These are phyloP conservation scores for Antitype chi DNA, from an alignment of 2,888 invertebrate species.

Conservation along the genomic window DNA sequence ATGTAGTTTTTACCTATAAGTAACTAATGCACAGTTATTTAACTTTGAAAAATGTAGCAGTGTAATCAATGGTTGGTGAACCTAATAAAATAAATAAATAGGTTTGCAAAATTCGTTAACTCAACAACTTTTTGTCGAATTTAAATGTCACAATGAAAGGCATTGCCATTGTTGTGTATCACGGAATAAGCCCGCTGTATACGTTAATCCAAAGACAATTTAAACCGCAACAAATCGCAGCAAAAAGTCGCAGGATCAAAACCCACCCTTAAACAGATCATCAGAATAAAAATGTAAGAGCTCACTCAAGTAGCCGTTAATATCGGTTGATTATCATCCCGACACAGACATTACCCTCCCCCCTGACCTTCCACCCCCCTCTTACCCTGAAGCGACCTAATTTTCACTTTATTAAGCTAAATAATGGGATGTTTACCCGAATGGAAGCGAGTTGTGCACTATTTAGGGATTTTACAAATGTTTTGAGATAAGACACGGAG, in stretches of 20 bases:
- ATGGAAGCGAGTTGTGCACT: conserved; percentile 60
- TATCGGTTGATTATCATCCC: conserved; percentile 78
- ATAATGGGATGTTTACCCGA: conserved; percentile 63
- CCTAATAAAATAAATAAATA: no score
- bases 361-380: conserved; percentile 23
- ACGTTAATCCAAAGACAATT: background rate
- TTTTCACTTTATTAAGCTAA: conserved; percentile 68
- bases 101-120: no score
- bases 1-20: no score
- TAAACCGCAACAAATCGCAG: conserved; percentile 27
- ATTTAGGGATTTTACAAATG: conserved; percentile 59
- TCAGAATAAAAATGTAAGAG: conserved; percentile 75
- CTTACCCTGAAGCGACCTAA: conserved; percentile 61
- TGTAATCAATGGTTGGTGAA: no score
- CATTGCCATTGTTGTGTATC: no score
- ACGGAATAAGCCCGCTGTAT: no score
- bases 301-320: conserved; percentile 71
- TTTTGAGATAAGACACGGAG: conserved; percentile 27
- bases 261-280: conserved; percentile 71
- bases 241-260: conserved; percentile 52
- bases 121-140: no score
- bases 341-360: conserved; percentile 61
- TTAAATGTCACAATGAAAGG: no score
- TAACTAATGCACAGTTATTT: no score
- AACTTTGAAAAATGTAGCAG: no score